These are phyloP conservation scores for Serrognathus titanus DNA, from an alignment of 2,888 invertebrate genomes.

Conservation along the genomic window DNA sequence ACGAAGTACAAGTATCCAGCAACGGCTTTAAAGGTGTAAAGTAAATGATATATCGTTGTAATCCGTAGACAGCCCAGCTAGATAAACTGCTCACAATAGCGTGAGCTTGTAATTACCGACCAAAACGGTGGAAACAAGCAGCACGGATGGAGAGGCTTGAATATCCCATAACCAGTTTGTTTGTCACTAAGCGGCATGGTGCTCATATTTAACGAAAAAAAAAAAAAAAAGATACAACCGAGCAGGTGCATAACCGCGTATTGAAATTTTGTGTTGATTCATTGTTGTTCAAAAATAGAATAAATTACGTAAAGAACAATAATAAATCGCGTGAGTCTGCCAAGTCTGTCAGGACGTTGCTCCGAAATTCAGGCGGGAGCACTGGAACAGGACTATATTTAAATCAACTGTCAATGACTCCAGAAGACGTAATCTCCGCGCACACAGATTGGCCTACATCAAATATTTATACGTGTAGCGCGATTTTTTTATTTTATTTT, in stretches of 20 bases:
- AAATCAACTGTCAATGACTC: conserved; percentile 37
- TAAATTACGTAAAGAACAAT: conserved; percentile 15
- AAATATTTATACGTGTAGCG: conserved; percentile 4
- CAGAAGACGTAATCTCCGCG: conserved; percentile 21
- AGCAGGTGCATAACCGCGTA: not conserved
- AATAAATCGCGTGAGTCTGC: conserved; percentile 19
- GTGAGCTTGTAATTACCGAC: too few relatives aligned
- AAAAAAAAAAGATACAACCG: conserved; percentile 3
- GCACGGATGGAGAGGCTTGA: too few relatives aligned
- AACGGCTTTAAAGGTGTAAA: too few relatives aligned
- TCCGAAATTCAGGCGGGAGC: conserved; percentile 29
- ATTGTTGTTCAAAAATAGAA: not conserved
- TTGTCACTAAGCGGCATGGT: not conserved
- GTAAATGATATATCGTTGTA: too few relatives aligned
- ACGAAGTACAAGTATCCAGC: too few relatives aligned
- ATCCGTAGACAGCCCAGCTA: too few relatives aligned
- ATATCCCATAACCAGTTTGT: too few relatives aligned
- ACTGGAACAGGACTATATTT: conserved; percentile 37
- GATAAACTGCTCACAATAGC: too few relatives aligned
- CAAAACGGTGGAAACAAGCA: too few relatives aligned
- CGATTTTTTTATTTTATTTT: too few relatives aligned
- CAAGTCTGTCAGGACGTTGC: conserved; percentile 31
- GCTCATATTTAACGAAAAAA: too few relatives aligned
- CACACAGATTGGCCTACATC: conserved; percentile 16
- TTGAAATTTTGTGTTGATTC: conserved; percentile 7